Percentiles rank a stretch among this genome's conserved stretches.
These are phyloP conservation scores for Darevskia nairensis DNA, from an alignment of 2,797 vertebrate species.

Conservation along the genomic window DNA sequence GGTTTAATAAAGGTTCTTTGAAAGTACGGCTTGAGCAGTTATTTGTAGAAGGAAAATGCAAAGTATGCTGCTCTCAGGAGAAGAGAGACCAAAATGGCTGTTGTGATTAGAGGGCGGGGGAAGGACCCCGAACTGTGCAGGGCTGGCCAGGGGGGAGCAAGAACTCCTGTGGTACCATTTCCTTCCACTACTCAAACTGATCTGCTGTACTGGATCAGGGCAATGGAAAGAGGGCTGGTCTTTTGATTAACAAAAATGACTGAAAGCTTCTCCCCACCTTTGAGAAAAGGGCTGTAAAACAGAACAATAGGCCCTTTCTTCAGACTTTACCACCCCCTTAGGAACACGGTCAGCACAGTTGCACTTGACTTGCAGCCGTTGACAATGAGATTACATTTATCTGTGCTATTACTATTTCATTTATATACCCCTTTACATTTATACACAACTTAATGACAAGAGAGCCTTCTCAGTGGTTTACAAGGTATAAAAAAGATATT, in stretches of 20 bases:
- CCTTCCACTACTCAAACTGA: slow-evolving; percentile 32
- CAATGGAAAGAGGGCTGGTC: slow-evolving; percentile 43
- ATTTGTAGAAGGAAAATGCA: slow-evolving; percentile 74
- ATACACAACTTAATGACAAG: too few species aligned
- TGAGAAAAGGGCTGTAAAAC: slow-evolving; percentile 35
- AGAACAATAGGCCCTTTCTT: slow-evolving; percentile 45
- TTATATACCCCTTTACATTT: too few species aligned
- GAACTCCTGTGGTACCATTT: slow-evolving; percentile 17
- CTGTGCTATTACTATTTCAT: not conserved
- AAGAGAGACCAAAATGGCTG: slow-evolving; percentile 63
- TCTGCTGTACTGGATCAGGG: slow-evolving; percentile 3
- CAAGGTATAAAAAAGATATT: too few species aligned
- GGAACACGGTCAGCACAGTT: slow-evolving; percentile 34
- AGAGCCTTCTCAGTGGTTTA: too few species aligned
- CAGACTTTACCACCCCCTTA: not conserved
- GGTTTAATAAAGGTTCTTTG: slow-evolving; percentile 84
- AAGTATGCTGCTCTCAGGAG: slow-evolving; percentile 68
- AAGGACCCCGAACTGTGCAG: slow-evolving; percentile 45
- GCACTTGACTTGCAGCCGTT: not conserved
- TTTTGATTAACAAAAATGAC: slow-evolving; percentile 57
- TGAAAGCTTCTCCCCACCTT: not conserved
- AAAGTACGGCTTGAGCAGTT: slow-evolving; percentile 69
- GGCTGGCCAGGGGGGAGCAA: not conserved
- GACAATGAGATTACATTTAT: not conserved
- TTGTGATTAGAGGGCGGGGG: slow-evolving; percentile 50